Percentiles rank a stretch among this genome's conserved stretches.
Conservation (phyloP, 2,888 invertebrate genomes). For the Hypsopygia costalis region DNA sequence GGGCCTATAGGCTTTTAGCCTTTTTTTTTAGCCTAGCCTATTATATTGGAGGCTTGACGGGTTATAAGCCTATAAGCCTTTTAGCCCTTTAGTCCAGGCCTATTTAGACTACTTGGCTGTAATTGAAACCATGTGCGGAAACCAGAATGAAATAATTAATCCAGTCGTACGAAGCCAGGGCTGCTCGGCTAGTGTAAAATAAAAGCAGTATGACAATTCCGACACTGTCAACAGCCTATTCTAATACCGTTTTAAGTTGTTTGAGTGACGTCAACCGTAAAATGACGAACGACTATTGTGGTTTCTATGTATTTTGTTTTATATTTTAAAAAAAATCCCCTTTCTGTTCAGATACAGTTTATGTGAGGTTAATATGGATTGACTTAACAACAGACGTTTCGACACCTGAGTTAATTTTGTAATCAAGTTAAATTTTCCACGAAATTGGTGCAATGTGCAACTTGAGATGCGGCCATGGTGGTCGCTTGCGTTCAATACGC, state of each 20-base stretch:
- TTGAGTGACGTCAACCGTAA: conserved; percentile 46
- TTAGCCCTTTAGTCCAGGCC: no score
- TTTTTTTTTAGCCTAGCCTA: no score
- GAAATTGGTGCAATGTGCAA: conserved; percentile 52
- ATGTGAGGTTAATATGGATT: conserved; percentile 6
- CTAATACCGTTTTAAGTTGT: conserved; percentile 29
- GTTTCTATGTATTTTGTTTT: conserved; percentile 19
- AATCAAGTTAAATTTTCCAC: conserved; percentile 57
- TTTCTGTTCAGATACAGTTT: conserved; percentile 11
- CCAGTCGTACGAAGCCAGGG: no score
- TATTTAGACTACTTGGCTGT: no score
- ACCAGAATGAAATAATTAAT: no score
- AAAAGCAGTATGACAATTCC: no score
- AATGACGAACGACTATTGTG: conserved; percentile 41
- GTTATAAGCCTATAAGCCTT: no score
- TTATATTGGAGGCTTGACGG: no score
- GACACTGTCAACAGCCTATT: background rate
- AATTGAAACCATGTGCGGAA: no score
- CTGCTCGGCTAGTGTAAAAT: no score
- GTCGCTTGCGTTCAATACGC: conserved; percentile 40
- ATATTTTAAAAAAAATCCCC: conserved; percentile 15
- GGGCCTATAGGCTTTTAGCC: no score
- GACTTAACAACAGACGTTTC: conserved; percentile 41
- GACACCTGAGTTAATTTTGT: conserved; percentile 57
- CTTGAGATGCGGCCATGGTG: conserved; percentile 60